Evolutionary conservation across 2,113 vertebrate species (phyloP), one percentile per base, ranked within the genome.

Genomic region (Nibea coibor): DNA sequence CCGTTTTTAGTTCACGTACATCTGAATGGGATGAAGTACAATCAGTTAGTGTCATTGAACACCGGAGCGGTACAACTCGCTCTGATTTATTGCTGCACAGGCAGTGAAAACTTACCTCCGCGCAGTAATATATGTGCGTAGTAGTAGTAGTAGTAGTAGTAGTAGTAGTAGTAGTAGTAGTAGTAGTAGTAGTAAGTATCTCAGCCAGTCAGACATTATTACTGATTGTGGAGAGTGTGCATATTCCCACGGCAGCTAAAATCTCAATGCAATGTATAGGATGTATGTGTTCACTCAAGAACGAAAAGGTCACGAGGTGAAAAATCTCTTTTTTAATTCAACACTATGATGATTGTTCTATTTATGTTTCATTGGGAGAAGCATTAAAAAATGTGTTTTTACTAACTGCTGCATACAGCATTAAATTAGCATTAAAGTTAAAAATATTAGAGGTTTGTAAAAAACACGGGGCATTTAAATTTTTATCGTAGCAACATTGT

Each of bases 241-340:
- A 39, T 54, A 42, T 71, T 72, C 56, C 53, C 48, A 28, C 2
- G 17, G 78, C 78, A 84, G 82, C 75, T 87, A 70, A 82, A 77
- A 51, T 4, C 15, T 0, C 0, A 86, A 47, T 3, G 17, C 19
- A 11, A 57, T 7, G 0, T 26, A n/a, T n/a, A 0, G 12, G 50
- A 15, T 35, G 19, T 31, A 17, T 63, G 61, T 61, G 19, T 66
- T 69, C 2, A n/a, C 42, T 20, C 64, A 80, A 45, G 39, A 51
- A 11, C 59, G 64, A 62, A 82, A 82, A 76, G 56, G 42, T 14
- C 20, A 57, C 45, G 8, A 26, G 6, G 59, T 67, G 24, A 64
- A 71, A 50, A 59, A 39, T 74, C 6, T 3, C 3, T 42, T 78
- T 56, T 67, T 56, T 15, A 61, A 82, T 53, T 47, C 14, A 20